Evolutionary conservation across 2,797 vertebrate genomes (phyloP).

Genomic region (Hozukius guyotensis): DNA sequence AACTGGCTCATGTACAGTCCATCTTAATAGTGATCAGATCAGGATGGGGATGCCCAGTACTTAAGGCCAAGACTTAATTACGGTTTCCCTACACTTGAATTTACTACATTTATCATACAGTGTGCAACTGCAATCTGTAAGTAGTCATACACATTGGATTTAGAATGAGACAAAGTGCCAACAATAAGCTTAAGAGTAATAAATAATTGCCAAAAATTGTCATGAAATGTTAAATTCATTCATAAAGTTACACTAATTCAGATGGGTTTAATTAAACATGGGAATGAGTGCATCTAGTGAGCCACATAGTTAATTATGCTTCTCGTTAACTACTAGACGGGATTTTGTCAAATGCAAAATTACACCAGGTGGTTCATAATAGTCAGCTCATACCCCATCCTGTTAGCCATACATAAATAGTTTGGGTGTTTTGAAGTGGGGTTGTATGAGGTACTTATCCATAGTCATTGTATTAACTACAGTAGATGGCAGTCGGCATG

Average conservation of each 20-base stretch:
- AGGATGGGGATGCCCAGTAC: not conserved
- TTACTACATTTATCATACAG: not conserved
- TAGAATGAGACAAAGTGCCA: not conserved
- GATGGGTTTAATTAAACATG: not conserved
- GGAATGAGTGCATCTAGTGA: not conserved
- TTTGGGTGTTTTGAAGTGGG: no score
- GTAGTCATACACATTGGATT: not conserved
- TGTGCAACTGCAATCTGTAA: no score
- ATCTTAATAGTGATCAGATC: not conserved
- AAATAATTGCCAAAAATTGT: not conserved
- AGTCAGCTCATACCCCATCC: not conserved
- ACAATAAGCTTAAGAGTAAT: not conserved
- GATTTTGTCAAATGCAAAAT: not conserved
- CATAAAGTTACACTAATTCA: not conserved
- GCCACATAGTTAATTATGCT: not conserved
- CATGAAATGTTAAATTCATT: not conserved
- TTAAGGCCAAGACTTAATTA: not conserved
- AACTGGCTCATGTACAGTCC: not conserved
- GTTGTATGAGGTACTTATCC: no score
- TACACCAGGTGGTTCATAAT: not conserved
- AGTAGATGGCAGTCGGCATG: no score
- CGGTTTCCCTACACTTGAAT: not conserved
- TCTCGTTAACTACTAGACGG: not conserved
- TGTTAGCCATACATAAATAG: not conserved
- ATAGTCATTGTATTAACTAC: no score